Conservation (phyloP, 2,888 invertebrate genomes). For the Quadroppia sp. region DNA sequence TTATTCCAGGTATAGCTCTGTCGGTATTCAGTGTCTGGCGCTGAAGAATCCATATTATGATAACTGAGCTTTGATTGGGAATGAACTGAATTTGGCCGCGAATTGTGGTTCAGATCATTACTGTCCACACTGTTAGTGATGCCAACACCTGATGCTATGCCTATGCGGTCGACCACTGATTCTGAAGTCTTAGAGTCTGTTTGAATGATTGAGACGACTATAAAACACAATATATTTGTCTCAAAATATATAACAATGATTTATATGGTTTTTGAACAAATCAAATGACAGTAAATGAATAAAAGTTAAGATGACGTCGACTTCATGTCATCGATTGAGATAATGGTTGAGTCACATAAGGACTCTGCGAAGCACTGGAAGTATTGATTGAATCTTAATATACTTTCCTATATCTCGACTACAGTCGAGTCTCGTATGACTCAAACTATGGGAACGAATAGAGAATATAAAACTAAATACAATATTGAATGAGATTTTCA, state of each 20-base stretch:
- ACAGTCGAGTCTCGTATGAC: not conserved
- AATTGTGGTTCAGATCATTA: not conserved
- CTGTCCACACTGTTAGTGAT: not conserved
- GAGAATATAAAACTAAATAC: too few relatives aligned
- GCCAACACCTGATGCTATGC: not conserved
- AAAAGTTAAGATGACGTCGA: not conserved
- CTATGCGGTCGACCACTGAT: not conserved
- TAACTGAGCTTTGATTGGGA: not conserved
- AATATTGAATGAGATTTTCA: too few relatives aligned
- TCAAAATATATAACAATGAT: not conserved
- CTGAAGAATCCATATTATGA: not conserved
- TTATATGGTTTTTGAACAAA: not conserved
- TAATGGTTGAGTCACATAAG: constrained; percentile 2
- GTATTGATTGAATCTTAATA: constrained; percentile 10
- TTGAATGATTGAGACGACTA: not conserved
- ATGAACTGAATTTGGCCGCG: not conserved
- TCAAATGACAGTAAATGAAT: not conserved
- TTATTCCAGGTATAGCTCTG: constrained; percentile 32
- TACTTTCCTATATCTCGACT: constrained; percentile 7
- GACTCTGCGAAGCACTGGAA: constrained; percentile 19
- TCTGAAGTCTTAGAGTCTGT: not conserved
- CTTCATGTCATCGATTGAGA: constrained; percentile 17
- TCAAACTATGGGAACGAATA: not conserved
- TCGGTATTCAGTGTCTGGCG: constrained; percentile 18
- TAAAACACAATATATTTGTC: constrained; percentile 10